Evolutionary conservation across 2,888 invertebrate species (phyloP), one percentile per base, ranked within the genome.

Genomic region (Allacma fusca): DNA sequence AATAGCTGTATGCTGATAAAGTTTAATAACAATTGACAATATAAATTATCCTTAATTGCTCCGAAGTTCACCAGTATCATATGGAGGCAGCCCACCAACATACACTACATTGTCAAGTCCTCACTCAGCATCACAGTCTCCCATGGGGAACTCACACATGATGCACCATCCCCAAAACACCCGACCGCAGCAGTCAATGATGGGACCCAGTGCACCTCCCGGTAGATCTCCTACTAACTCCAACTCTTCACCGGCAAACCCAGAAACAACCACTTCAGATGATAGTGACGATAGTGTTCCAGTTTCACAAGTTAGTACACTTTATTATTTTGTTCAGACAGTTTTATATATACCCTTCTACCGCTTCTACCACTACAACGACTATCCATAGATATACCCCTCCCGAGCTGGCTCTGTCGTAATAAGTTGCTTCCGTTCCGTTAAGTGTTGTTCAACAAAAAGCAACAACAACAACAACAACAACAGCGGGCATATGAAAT

Each of bases 31-130:
- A 2, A 5, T 16, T 50, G 19, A 50, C 9, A 50, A 50, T 50
- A 16, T 1, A 2, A 50, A 50, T 4, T 34, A 50, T 50, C 16
- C 50, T 50, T 50, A 19, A 50, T 19, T 50, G 50, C 16, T 50
- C 50, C 50, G 23, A 12, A 83, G 81, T 68, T 83, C 83, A 21
- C 80, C 82, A 24, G 81, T 83, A n/a, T 81, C 79, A 16, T 81
- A 81, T 62, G 82, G 82, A 75, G 82, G 82, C 72, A 82, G 82
- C 76, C 83, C 83, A 23, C 83, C 83, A 29, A 83, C 83, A 26
- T 83, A 83, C 79, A 83, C 83, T 24, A 83, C 79, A 12, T 77
- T 82, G 68, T 82, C 82, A 43, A 81, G 81, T 76, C 82, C 83
- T 73, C 83, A 83, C 70, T 59, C 81, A 50, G 77, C 81, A 76